Conservation (phyloP, 2,797 vertebrate species). For the Podargus strigoides region DNA sequence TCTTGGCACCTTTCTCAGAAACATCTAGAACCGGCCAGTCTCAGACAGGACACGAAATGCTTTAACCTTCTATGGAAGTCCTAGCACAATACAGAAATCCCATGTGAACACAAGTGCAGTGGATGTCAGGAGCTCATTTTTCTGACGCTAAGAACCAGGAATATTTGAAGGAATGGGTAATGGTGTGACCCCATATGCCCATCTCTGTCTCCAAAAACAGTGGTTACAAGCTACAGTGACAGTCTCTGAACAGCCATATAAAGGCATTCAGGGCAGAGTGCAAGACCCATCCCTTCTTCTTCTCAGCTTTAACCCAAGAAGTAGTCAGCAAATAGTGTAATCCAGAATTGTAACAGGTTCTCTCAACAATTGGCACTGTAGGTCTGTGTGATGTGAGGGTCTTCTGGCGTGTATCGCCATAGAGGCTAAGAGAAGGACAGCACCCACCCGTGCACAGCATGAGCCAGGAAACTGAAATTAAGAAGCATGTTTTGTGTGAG, state of each 20-base stretch:
- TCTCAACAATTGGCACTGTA: not conserved
- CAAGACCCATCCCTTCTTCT: not conserved
- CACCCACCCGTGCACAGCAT: not conserved
- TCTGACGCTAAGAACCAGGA: not conserved
- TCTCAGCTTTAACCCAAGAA: not conserved
- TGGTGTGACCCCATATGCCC: not conserved
- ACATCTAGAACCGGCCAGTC: not conserved
- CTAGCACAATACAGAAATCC: not conserved
- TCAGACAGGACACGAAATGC: not conserved
- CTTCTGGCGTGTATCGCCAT: accelerated
- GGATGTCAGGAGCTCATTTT: not conserved
- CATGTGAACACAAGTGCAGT: not conserved
- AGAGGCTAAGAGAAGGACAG: not conserved
- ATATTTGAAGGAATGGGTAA: conserved; percentile 6
- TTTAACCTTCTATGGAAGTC: conserved; percentile 36
- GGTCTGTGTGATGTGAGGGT: not conserved
- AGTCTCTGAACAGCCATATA: not conserved
- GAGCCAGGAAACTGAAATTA: not conserved
- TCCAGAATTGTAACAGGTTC: not conserved
- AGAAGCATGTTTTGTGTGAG: not conserved
- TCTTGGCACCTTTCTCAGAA: not conserved
- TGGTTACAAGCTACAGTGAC: not conserved
- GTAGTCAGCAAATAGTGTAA: not conserved
- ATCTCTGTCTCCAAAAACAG: not conserved
- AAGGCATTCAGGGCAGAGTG: not conserved